Percentiles rank a stretch among this genome's conserved stretches.
These are phyloP conservation scores for Monopis laevigella DNA, from an alignment of 2,888 invertebrate genomes.

Conservation along the genomic window DNA sequence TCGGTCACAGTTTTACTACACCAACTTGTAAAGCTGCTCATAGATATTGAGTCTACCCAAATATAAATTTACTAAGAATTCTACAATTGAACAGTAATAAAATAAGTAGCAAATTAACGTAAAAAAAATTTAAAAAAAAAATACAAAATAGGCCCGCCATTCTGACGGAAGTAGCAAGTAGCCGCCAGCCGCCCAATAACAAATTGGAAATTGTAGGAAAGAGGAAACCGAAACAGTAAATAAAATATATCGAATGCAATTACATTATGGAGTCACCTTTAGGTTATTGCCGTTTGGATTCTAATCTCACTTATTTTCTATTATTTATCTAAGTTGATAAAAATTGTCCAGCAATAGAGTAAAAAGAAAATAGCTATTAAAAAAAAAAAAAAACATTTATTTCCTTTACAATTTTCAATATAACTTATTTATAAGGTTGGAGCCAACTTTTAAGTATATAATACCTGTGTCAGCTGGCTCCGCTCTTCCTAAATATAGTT, in stretches of 20 bases:
- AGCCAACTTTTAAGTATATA: too few species aligned
- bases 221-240: constrained; percentile 33
- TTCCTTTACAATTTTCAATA: too few species aligned
- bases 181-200: constrained; percentile 22
- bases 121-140: neutral
- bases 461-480: too few species aligned
- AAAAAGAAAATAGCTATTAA: too few species aligned
- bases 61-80: neutral
- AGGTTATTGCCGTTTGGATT: neutral
- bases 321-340: too few species aligned
- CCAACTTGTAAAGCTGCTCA: too few species aligned
- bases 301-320: neutral
- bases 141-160: neutral
- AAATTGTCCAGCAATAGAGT: too few species aligned
- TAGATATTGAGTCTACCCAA: neutral
- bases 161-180: neutral
- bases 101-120: neutral
- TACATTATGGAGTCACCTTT: constrained; percentile 26
- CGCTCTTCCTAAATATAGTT: too few species aligned
- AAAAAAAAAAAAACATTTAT: too few species aligned
- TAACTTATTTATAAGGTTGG: too few species aligned
- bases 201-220: constrained; percentile 40
- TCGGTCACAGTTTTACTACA: too few species aligned
- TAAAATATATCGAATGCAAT: constrained; percentile 37
- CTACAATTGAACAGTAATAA: neutral